Conservation (phyloP, 2,797 vertebrate species). For the Coendou prehensilis region DNA sequence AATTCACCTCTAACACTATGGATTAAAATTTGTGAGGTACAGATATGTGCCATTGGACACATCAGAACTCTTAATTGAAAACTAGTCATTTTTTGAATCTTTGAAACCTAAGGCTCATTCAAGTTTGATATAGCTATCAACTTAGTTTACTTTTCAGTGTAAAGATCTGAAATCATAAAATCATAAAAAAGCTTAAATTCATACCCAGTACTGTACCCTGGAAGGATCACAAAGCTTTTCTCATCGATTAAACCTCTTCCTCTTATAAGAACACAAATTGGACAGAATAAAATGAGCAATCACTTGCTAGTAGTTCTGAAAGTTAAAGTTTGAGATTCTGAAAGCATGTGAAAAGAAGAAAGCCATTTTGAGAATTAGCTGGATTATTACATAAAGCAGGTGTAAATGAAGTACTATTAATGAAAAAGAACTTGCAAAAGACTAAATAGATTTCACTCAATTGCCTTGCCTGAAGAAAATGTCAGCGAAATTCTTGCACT, state of each 20-base stretch:
- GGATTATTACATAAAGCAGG: not conserved
- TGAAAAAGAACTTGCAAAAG: conserved; percentile 40
- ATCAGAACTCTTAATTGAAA: not conserved
- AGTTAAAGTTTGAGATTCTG: conserved; percentile 31
- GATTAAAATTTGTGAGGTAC: not conserved
- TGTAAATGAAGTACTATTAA: conserved; percentile 59
- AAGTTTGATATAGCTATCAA: not conserved
- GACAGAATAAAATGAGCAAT: conserved; percentile 12
- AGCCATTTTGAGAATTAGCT: conserved; percentile 28
- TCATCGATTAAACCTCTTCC: not conserved
- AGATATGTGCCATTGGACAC: not conserved
- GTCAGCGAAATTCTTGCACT: conserved; percentile 63
- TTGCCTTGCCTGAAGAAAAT: conserved; percentile 72
- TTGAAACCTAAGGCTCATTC: not conserved
- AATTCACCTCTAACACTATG: not conserved
- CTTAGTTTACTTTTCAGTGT: not conserved
- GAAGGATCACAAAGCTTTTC: not conserved
- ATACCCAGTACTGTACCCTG: accelerated
- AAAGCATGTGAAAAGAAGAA: conserved; percentile 20
- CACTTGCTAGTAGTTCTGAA: conserved; percentile 3
- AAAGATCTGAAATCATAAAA: not conserved
- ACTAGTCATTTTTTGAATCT: not conserved
- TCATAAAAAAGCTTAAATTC: not conserved
- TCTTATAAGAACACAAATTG: not conserved
- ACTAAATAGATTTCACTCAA: conserved; percentile 57